phyloP scores from a whole-genome alignment of 2,888 invertebrate species.

The Punctoribates punctum region DNA sequence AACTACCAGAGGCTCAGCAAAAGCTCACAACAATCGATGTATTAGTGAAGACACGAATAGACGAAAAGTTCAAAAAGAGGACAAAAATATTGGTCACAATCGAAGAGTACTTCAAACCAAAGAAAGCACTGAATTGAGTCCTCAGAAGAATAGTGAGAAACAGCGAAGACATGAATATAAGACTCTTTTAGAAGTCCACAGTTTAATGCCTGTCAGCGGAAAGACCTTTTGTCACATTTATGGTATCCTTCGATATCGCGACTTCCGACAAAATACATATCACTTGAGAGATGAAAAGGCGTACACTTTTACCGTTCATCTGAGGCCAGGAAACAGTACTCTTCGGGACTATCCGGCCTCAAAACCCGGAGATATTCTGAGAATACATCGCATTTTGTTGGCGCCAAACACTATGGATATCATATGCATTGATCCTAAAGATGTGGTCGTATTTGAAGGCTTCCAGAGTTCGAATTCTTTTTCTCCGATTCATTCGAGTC shows the following conservation, averaged over 20 bases:
- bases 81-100: neutral
- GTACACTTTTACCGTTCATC: neutral
- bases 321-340: slow-evolving; percentile 9
- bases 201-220: slow-evolving; percentile 22
- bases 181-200: slow-evolving; percentile 17
- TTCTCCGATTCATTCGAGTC: slow-evolving; percentile 17
- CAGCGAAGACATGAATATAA: slow-evolving; percentile 24
- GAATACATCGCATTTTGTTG: slow-evolving; percentile 30
- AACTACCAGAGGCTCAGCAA: neutral
- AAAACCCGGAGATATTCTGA: slow-evolving; percentile 36
- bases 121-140: neutral
- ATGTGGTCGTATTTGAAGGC: slow-evolving; percentile 33
- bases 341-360: slow-evolving; percentile 4
- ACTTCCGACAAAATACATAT: neutral
- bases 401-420: slow-evolving; percentile 18
- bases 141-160: neutral
- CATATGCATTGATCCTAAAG: slow-evolving; percentile 14
- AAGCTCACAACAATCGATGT: neutral
- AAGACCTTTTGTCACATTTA: slow-evolving; percentile 15
- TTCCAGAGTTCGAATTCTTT: neutral
- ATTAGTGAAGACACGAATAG: neutral
- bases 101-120: neutral
- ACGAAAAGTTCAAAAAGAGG: neutral
- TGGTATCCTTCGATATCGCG: neutral
- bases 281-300: slow-evolving; percentile 7